Base-by-base conservation (phyloP, 2,797 vertebrate species). In the Lepilemur septentrionalis region DNA sequence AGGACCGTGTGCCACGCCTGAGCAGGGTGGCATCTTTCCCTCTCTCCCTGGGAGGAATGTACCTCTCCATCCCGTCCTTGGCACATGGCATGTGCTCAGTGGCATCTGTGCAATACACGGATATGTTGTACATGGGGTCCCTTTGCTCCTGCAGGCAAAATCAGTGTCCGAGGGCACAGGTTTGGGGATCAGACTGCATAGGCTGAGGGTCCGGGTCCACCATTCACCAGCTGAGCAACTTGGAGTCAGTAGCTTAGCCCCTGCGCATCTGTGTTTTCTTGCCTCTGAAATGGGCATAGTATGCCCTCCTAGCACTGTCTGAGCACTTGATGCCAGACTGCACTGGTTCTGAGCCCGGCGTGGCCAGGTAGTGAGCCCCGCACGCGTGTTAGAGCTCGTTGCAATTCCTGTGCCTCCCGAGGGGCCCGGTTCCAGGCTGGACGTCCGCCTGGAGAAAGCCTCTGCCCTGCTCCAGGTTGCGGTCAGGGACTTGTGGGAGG, bases 311-410 rank as follows among this genome's bases (percentile, higher is more conserved):
- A 4, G 46, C 18, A 15, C 73, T 11, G 28, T 22, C 41, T 18
- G 48, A 20, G 78, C 59, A 38, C 8, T 0, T 1, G 43, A 38
- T 3, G 35, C 28, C 63, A 22, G 25, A 12, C 25, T 1, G 0
- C 12, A 3, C n/a, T 18, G 25, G 50, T 25, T 72, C 18, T 5
- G 10, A 30, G 15, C n/a, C n/a, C 0, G 1, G 59, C 0, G 0
- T 30, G 4, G 4, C 9, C 35, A 28, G 43, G 52, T 38, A 59
- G 41, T 2, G 11, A 46, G 30, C 9, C 1, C 67, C 4, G 0
- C 1, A 11, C 7, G 3, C 2, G 5, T 28, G 23, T 13, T 25
- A 41, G 30, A 3, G 20, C 61, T 22, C 10, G 4, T 1, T 2
- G 18, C 81, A 22, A n/a, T 41, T n/a, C 18, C 86, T 32, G 55